phyloP scores from a whole-genome alignment of 2,888 invertebrate genomes.

The Thereva nobilitata region DNA sequence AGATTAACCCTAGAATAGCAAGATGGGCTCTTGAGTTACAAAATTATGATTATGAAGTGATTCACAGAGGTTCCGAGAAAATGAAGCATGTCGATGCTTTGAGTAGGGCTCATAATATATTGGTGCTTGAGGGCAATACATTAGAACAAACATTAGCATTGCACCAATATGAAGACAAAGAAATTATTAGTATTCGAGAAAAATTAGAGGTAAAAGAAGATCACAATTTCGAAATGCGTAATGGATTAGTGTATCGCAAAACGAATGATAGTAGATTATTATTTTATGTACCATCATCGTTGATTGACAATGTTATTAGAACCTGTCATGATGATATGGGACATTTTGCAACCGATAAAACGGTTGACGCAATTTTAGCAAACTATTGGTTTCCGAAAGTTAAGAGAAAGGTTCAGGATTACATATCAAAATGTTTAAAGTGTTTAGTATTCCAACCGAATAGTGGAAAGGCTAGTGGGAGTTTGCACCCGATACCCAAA shows the following conservation, averaged over 20 bases:
- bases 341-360: slow-evolving; percentile 34
- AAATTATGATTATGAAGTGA: slow-evolving; percentile 42
- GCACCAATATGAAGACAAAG: too few species aligned
- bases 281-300: slow-evolving; percentile 35
- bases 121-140: slow-evolving; percentile 37
- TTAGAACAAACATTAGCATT: slow-evolving; percentile 39
- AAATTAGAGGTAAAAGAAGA: slow-evolving; percentile 15
- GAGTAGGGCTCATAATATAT: slow-evolving; percentile 39
- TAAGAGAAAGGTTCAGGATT: slow-evolving; percentile 14
- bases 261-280: slow-evolving; percentile 15
- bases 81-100: slow-evolving; percentile 48
- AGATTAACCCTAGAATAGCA: slow-evolving; percentile 32
- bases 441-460: slow-evolving; percentile 34
- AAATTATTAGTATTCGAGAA: too few species aligned
- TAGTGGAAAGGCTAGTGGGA: slow-evolving; percentile 42
- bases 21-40: slow-evolving; percentile 29
- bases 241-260: slow-evolving; percentile 34
- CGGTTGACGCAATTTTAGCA: neutral
- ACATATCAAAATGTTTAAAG: slow-evolving; percentile 36
- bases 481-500: slow-evolving; percentile 46
- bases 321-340: slow-evolving; percentile 37
- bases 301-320: slow-evolving; percentile 15
- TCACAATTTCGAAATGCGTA: slow-evolving; percentile 14
- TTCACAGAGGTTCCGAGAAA: slow-evolving; percentile 43
- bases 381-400: slow-evolving; percentile 39